phyloP scores from a whole-genome alignment of 2,113 vertebrate genomes.

The Speoplatyrhinus poulsoni region DNA sequence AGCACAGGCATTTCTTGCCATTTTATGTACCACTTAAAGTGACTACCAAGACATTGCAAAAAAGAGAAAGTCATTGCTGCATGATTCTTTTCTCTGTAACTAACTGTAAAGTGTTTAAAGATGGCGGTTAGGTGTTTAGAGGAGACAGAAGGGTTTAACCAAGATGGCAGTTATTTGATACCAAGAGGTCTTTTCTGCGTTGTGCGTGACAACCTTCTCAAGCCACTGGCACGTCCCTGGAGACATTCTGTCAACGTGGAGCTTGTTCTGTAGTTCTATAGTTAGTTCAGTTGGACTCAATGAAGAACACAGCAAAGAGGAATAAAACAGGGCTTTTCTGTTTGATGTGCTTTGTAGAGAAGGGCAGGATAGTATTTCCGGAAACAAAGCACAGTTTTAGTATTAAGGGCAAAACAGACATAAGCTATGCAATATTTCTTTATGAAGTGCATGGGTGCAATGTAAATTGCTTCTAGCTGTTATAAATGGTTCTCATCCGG shows the following conservation, averaged over 20 bases:
- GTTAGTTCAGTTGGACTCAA: not conserved
- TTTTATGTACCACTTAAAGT: not conserved
- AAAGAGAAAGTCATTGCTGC: conserved; percentile 24
- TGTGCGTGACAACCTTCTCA: not conserved
- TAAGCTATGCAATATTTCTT: conserved; percentile 84
- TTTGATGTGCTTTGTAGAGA: conserved; percentile 43
- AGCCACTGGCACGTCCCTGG: not conserved
- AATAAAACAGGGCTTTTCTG: conserved; percentile 38
- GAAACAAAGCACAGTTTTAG: conserved; percentile 70
- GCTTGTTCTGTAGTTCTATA: no score
- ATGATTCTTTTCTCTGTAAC: conserved; percentile 29
- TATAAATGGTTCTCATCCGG: conserved; percentile 43
- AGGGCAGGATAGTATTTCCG: conserved; percentile 12
- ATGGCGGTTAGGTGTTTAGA: not conserved
- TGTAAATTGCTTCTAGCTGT: conserved; percentile 56
- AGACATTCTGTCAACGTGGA: not conserved
- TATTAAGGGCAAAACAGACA: conserved; percentile 66
- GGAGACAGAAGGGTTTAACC: not conserved
- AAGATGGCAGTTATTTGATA: conserved; percentile 15
- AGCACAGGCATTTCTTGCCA: conserved; percentile 40
- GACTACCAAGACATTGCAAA: conserved; percentile 6
- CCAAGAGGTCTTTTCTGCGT: conserved; percentile 7
- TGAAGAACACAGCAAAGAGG: not conserved
- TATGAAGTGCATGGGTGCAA: conserved; percentile 72
- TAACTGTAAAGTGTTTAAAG: not conserved